Evolutionary conservation across 2,888 invertebrate species (phyloP), one percentile per base, ranked within the genome.

Genomic region (Tenthredo notha): DNA sequence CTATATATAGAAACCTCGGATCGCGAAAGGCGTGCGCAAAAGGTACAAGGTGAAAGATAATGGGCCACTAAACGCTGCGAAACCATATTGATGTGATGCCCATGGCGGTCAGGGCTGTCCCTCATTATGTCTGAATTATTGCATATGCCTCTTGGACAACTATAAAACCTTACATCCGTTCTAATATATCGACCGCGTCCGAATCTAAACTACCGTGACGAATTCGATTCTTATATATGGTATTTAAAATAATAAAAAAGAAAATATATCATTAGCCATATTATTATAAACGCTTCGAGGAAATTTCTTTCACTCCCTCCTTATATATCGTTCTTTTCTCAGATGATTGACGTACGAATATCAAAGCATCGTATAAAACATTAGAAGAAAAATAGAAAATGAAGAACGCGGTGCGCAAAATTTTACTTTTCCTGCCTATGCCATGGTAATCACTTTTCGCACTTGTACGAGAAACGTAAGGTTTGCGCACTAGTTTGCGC

Each of bases 121-220:
- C 88, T 89, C 88, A 88, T 88, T 89, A 89, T 84, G 86, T 85
- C 87, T 86, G 88, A 87, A 89, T 88, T 87, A 89, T 88, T 87
- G 88, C 86, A 84, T 85, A 86, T 85, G 78, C 85, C 87, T 85
- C 87, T 86, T 85, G 85, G 87, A 88, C 85, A 80, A 86, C 87
- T 86, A 87, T 85, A 88, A 88, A 87, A 88, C 85, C 87, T 85
- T 85, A 86, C 86, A 87, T 88, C 86, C 85, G 84, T 86, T 86
- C 50, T 85, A 47, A 86, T 83, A 83, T 67, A 83, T 83, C 21
- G 10, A 67, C 47, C 70, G 47, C 67, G 83, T 67, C 47, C 83
- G 29, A 67, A 65, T 83, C 12, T 58, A 80, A 80, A 61, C 61
- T 77, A 18, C 77, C 77, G 54, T 77, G 77, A 77, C 77, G 77